Evolutionary conservation across 1,140 invertebrate genomes (phyloP), one percentile per base, ranked within the genome.

Genomic region (Eupeodes corollae): DNA sequence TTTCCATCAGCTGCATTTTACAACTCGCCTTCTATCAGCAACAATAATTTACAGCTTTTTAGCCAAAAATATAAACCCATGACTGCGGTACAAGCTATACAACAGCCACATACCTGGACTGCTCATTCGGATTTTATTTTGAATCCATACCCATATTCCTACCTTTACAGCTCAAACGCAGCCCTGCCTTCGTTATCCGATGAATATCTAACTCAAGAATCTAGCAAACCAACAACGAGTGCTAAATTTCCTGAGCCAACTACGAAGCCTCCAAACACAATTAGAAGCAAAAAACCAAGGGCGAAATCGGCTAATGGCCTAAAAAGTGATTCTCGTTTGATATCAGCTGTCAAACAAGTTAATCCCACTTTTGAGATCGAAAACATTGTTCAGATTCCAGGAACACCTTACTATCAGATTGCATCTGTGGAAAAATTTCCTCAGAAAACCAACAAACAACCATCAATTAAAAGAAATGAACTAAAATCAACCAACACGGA

Each of bases 301-400:
- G 0, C 50, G 42, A 2, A 34, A 34, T 14, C 13, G 3, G 3
- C 35, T 14, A 37, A 37, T 16, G 62, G 59, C 51, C 50, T 66
- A 0, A 55, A 54, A 44, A 61, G 44, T 21, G 64, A 67, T 50
- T 13, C 19, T 5, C 44, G 52, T 11, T 42, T 67, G 5, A 49
- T 59, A 15, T 50, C 48, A 30, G 61, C 64, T 2, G 50, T 67
- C 3, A 46, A 54, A 21, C 50, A 58, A 33, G 61, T 64, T 9
- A 63, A 67, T 51, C 49, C 64, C 0, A 47, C 63, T 10, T 67
- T 60, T 49, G 51, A 63, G 15, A 61, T 67, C 10, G 64, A 67
- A 30, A 60, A 67, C 34, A 65, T 67, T 26, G 40, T 62, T 5
- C 16, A 53, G 5, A 50, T 65, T 21, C 60, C 64, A 6, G 61